These are phyloP conservation scores for Brevimyrus niger DNA, from an alignment of 2,113 vertebrate species.

Conservation along the genomic window DNA sequence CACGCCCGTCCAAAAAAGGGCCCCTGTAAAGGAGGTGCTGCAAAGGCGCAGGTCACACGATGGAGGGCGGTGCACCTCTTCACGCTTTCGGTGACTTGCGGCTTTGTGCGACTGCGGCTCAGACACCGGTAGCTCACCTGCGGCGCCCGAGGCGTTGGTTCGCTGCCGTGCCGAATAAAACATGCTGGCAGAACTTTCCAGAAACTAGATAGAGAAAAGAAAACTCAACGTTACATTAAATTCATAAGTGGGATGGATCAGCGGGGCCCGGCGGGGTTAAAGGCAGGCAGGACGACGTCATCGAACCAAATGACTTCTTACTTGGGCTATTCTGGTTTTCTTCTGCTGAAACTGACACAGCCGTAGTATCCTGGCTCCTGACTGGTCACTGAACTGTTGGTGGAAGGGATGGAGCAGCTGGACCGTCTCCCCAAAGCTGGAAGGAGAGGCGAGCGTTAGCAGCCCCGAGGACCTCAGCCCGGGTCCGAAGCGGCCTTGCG, in stretches of 20 bases:
- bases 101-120: not conserved
- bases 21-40: not conserved
- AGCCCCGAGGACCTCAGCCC: not conserved
- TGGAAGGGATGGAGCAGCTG: constrained; percentile 92
- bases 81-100: not conserved
- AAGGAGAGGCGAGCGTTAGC: not conserved
- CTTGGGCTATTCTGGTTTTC: constrained; percentile 95
- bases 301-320: constrained; percentile 32
- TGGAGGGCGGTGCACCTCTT: not conserved
- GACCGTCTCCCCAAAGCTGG: constrained; percentile 87
- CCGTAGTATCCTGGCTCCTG: constrained; percentile 77
- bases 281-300: not conserved
- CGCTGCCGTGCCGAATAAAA: constrained; percentile 79
- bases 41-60: not conserved
- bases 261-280: too few relatives aligned
- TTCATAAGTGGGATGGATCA: not conserved
- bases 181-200: constrained; percentile 82
- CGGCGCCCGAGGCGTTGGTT: constrained; percentile 56
- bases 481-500: too few relatives aligned
- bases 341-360: constrained; percentile 96
- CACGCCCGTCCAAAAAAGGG: not conserved
- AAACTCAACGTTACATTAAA: not conserved
- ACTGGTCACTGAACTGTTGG: constrained; percentile 84
- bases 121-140: constrained; percentile 55
- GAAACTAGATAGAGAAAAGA: constrained; percentile 65